These are phyloP conservation scores for Leucopsar rothschildi DNA, from an alignment of 2,113 vertebrate genomes.

Conservation along the genomic window DNA sequence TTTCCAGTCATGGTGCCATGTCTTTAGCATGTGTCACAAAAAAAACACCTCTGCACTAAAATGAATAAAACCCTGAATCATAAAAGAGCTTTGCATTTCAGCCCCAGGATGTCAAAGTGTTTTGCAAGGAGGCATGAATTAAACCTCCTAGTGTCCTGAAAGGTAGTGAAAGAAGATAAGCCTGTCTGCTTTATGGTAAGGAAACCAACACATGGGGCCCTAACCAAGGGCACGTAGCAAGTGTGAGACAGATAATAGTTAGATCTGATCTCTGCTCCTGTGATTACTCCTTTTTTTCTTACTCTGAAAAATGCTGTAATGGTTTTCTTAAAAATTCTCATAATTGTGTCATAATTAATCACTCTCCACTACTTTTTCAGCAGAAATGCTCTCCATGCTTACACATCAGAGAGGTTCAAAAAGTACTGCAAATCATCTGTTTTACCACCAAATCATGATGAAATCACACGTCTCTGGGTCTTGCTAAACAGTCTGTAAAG, in stretches of 20 bases:
- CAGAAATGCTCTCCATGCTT: neutral
- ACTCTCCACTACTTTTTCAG: neutral
- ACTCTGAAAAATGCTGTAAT: neutral
- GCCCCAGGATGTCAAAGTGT: neutral
- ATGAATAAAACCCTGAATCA: constrained; percentile 4
- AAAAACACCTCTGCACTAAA: neutral
- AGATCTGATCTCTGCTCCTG: constrained; percentile 15
- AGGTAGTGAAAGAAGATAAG: constrained; percentile 43
- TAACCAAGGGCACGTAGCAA: constrained; percentile 15
- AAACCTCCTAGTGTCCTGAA: neutral
- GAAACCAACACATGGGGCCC: neutral
- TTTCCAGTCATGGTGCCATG: neutral
- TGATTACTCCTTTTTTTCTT: neutral
- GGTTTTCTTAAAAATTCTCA: neutral
- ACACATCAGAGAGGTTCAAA: neutral
- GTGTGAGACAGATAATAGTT: constrained; percentile 4
- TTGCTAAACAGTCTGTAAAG: neutral
- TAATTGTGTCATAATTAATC: neutral
- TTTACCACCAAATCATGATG: neutral
- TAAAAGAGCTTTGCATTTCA: constrained; percentile 9
- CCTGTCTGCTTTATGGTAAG: constrained; percentile 3
- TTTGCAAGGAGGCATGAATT: constrained; percentile 39
- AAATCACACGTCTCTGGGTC: neutral
- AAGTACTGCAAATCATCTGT: neutral
- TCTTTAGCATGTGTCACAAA: neutral